Base-by-base conservation (phyloP, 2,797 vertebrate species). In the Aselliscus stoliczkanus region DNA sequence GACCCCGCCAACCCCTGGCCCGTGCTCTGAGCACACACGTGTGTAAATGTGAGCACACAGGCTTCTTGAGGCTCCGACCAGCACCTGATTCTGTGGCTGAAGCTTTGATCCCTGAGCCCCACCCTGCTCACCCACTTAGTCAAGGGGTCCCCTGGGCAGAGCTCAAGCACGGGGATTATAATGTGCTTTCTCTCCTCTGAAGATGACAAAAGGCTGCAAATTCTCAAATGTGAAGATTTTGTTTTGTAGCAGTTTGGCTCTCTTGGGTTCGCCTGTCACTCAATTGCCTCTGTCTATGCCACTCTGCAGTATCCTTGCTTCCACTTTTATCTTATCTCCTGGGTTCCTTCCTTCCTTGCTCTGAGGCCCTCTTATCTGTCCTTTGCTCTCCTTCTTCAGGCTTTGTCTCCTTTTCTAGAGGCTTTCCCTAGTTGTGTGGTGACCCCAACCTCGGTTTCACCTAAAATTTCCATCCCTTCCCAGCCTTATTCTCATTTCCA, bases 61-160 rank as follows among this genome's bases (percentile, higher is more conserved):
- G 31, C 3, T 12, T 12, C 44, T 11, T 0, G 23, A 50, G 50
- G 15, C 15, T 21, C 7, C 0, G 2, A 58, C 80, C 1, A 0
- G 70, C 17, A 9, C 80, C 4, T 7, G 58, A 52, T 25, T 42
- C 37, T 64, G 72, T 12, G 73, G 18, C 8, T 34, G 58, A 37
- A 11, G 4, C 39, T 47, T 58, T 52, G 67, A 23, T 31, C 79
- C 17, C n/a, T 14, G 10, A 72, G 25, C 12, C 42, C 39, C 23
- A 4, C 7, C 21, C 25, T 50, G 34, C n/a, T 44, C 29, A 15
- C 29, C 10, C 8, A 8, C 2, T 6, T 13, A 11, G 15, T 25
- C 42, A 21, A 10, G 12, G 11, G 9, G 17, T 13, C 9, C 18
- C 29, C 58, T 50, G 47, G 47, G 47, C 47, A 50, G 47, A 50